Conservation (phyloP, 1,140 invertebrate genomes). For the Danaus melanippus region DNA sequence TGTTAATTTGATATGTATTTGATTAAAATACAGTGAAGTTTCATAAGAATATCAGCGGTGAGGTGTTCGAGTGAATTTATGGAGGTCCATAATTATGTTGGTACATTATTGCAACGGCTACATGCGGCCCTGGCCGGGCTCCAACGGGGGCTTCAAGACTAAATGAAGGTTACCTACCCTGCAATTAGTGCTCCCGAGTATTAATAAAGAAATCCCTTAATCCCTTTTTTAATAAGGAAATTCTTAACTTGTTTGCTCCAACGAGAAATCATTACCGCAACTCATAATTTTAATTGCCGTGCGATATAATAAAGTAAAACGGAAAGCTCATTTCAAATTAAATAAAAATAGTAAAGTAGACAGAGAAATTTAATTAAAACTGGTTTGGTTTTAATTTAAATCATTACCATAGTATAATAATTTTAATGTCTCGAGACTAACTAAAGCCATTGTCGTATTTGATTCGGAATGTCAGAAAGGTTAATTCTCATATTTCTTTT, state of each 20-base stretch:
- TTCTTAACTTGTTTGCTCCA: constrained; percentile 33
- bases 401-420: too few relatives aligned
- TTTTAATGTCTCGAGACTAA: too few relatives aligned
- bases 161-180: constrained; percentile 47
- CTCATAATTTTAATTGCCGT: constrained; percentile 27
- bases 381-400: too few relatives aligned
- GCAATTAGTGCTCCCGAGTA: constrained; percentile 52
- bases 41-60: constrained; percentile 4
- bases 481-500: constrained; percentile 56
- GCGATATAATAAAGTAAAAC: constrained; percentile 14
- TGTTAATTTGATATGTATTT: too few relatives aligned
- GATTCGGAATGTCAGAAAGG: constrained; percentile 57
- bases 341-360: constrained; percentile 1
- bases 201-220: constrained; percentile 55
- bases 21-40: too few relatives aligned
- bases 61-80: constrained; percentile 11
- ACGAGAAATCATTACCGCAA: constrained; percentile 34
- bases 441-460: constrained; percentile 18
- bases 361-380: too few relatives aligned
- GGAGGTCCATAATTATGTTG: constrained; percentile 14
- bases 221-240: constrained; percentile 44
- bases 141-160: constrained; percentile 31
- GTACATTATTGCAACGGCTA: constrained; percentile 19
- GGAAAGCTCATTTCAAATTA: constrained; percentile 8
- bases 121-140: constrained; percentile 34